phyloP scores from a whole-genome alignment of 2,797 vertebrate species.

The Brotula barbata region DNA sequence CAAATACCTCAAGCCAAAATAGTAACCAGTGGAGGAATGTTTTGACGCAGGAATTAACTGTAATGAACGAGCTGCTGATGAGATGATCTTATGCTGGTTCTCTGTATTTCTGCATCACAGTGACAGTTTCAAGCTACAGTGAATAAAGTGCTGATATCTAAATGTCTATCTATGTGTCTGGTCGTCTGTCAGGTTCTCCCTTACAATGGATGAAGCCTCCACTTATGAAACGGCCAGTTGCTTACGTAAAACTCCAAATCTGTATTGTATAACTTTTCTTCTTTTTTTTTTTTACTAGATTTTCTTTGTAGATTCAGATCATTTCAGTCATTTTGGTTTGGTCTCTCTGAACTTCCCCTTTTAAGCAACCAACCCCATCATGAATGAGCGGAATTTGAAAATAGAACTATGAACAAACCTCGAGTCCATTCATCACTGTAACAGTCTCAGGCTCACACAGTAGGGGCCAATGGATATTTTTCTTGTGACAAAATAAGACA shows the following conservation, averaged over 20 bases:
- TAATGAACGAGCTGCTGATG: constrained; percentile 53
- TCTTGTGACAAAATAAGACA: constrained; percentile 31
- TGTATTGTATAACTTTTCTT: too few species aligned
- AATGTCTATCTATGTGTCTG: too few species aligned
- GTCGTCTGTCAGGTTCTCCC: too few species aligned
- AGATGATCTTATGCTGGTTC: constrained; percentile 1
- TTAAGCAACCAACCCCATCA: constrained; percentile 24
- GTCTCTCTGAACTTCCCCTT: constrained; percentile 34
- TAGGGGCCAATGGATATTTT: constrained; percentile 12
- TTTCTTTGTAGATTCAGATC: constrained; percentile 29
- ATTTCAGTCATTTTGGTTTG: constrained; percentile 30
- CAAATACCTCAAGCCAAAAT: constrained; percentile 59
- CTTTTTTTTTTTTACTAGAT: too few species aligned
- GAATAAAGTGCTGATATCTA: too few species aligned
- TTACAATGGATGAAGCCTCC: too few species aligned
- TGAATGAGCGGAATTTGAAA: constrained; percentile 53
- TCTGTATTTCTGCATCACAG: too few species aligned
- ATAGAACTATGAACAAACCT: constrained; percentile 32
- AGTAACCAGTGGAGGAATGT: constrained; percentile 56
- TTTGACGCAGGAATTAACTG: constrained; percentile 62
- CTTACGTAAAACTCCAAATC: too few species aligned
- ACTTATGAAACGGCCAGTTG: too few species aligned
- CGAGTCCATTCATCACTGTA: constrained; percentile 41
- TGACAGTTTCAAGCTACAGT: too few species aligned
- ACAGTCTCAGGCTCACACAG: constrained; percentile 23